Conservation (phyloP, 2,113 vertebrate species). For the Indicator indicator region DNA sequence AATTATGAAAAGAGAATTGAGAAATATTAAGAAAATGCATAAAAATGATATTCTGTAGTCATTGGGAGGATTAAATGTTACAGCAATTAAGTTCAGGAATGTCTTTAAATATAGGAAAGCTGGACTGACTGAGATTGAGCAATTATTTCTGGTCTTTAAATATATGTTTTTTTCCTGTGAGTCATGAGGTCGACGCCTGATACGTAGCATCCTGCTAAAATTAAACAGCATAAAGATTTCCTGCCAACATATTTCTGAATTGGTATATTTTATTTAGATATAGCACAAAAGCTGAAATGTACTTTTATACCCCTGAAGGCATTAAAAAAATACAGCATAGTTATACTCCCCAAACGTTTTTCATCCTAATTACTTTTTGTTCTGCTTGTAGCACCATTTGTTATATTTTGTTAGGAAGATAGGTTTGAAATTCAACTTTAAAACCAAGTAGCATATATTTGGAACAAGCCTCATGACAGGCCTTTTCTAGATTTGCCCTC, state of each 20-base stretch:
- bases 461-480: not conserved
- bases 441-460: not conserved
- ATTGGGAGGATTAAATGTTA: not conserved
- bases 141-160: slow-evolving; percentile 32
- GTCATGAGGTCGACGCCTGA: not conserved
- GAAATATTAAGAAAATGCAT: not conserved
- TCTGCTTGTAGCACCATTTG: not conserved
- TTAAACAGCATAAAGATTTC: not conserved
- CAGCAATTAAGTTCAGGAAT: not conserved
- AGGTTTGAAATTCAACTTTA: not conserved
- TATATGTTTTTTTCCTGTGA: not conserved
- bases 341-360: not conserved
- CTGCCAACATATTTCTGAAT: not conserved
- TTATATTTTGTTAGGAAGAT: not conserved
- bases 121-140: not conserved
- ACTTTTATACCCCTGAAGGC: not conserved
- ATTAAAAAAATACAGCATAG: not conserved
- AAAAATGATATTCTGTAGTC: not conserved
- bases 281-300: not conserved
- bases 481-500: not conserved
- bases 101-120: not conserved
- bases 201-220: slow-evolving; percentile 16
- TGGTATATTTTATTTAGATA: not conserved
- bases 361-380: not conserved
- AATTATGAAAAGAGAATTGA: not conserved